Conservation (phyloP, 2,888 invertebrate genomes). For the Ligdia adustata region DNA sequence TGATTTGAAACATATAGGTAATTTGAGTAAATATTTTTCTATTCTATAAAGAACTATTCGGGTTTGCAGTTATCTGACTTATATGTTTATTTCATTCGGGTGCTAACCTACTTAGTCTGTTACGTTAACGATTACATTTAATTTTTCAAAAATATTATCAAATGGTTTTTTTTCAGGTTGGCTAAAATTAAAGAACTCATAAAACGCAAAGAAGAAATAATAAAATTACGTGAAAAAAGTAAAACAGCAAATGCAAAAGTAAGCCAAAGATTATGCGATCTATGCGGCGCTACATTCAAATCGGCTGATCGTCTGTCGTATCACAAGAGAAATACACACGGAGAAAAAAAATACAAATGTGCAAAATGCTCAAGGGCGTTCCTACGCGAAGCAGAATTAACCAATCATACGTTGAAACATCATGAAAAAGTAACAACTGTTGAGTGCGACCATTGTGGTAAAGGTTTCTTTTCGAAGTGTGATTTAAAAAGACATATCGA, state of each 20-base stretch:
- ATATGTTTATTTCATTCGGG: too few relatives aligned
- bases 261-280: background rate
- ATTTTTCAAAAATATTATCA: too few relatives aligned
- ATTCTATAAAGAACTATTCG: too few relatives aligned
- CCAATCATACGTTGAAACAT: background rate
- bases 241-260: background rate
- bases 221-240: background rate
- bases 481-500: background rate
- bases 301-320: background rate
- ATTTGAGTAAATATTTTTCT: too few relatives aligned
- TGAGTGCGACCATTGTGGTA: conserved; percentile 8
- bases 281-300: background rate
- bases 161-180: background rate
- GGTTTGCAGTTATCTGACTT: too few relatives aligned
- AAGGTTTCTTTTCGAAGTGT: background rate
- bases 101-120: too few relatives aligned
- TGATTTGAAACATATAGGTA: too few relatives aligned
- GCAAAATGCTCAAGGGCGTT: conserved; percentile 8
- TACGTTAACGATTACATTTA: too few relatives aligned
- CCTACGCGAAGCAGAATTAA: background rate
- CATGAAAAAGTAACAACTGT: conserved; percentile 7
- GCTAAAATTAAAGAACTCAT: background rate
- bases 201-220: background rate
- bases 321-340: background rate
- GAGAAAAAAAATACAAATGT: conserved; percentile 1